Base-by-base conservation (phyloP, 1,140 invertebrate genomes). In the Samia ricini region DNA sequence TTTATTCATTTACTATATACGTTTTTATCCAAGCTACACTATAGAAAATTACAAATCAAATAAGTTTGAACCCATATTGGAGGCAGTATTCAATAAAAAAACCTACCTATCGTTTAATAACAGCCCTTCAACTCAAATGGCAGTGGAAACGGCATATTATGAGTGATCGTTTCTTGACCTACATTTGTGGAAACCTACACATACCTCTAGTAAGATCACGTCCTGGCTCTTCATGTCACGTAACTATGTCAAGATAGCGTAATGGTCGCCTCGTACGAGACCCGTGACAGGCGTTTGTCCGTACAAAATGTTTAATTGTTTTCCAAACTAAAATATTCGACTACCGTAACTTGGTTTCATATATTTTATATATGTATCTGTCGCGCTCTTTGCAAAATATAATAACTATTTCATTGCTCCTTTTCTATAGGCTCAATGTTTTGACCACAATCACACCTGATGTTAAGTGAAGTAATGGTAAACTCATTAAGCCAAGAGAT, bases 161-260 rank as follows among this genome's bases (percentile, higher is more conserved):
- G 33, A 42, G 10, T 42, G 4, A 42, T 42, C 33, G 12, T 42
- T 42, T 42, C 33, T 15, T 42, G 33, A 15, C 33, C 33, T 12
- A 42, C 33, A 42, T 42, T 42, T 4, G 7, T 42, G 33, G 33
- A 42, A n/a, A 42, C n/a, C 33, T 42, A 42, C n/a, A 42, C 33
- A 42, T 42, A 42, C 33, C 33, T 42, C 33, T 42, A 42, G 33
- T 15, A 15, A 42, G 15, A 42, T 42, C 33, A 42, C 33, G 33
- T 42, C 12, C 33, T 4, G 22, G 33, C 23, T 10, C 29, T 21
- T 56, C 19, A 23, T 22, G 20, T 63, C 66, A 60, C 51, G 56
- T 61, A 72, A 63, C 58, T 61, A 19, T 73, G 71, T 69, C 67
- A 69, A 72, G 70, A 66, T 58, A 63, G 56, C 6, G 54, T 64